Evolutionary conservation across 2,113 vertebrate genomes (phyloP), one percentile per base, ranked within the genome.

Genomic region (Jacana jacana): DNA sequence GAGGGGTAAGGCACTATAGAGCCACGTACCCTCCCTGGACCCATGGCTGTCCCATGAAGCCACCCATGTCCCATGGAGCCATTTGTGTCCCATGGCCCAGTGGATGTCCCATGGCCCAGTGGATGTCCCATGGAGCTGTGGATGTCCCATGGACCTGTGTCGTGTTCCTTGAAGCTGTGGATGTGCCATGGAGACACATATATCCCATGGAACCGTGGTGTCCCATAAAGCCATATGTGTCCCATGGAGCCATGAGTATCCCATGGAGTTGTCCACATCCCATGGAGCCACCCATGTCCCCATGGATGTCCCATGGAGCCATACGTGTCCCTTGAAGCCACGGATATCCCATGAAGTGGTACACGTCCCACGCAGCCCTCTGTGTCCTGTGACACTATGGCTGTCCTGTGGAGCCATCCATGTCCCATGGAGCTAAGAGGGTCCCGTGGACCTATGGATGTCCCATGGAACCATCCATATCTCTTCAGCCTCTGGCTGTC

Each of bases 291-390:
- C 13, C 11, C 6, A 2, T 58, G 12, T 48, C 61, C 49, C 22
- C 15, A 1, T 37, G 8, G 7, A 14, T 3, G 9, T 23, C 28
- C 60, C 27, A 10, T 7, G 17, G 37, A 44, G 30, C 16, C 8
- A 4, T 17, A 6, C 0, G 3, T 37, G 13, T 24, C 57, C 44
- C 44, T 4, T 30, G n/a, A 20, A 23, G 4, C 42, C 6, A 7
- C 30, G 12, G 8, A 13, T 37, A 46, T 63, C 42, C 28, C 12
- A 10, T 71, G 24, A 37, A 69, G 27, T 13, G 20, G 35, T 12
- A 2, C 0, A 2, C 11, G 7, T 61, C 17, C 33, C 69, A 44
- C 30, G 24, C 22, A 46, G 31, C 24, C 12, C 4, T 9, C 5
- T 5, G 7, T 46, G 54, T 28, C 40, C 72, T 12, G 6, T 20